Conservation (phyloP, 1,140 invertebrate genomes). For the Drosophila nikananu region DNA sequence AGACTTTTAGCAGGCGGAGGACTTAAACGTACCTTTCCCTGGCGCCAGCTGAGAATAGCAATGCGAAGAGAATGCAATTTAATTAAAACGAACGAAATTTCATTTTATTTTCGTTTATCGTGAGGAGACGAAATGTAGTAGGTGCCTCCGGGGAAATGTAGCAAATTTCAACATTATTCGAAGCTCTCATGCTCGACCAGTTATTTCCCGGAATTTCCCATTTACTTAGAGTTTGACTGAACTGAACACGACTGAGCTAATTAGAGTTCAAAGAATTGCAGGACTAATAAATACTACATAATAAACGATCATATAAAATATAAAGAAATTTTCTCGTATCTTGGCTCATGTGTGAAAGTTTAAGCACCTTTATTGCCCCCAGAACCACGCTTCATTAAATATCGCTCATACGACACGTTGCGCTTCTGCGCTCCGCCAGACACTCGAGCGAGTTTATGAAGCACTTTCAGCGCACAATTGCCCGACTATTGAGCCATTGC, state of each 20-base stretch:
- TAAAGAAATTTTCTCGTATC: neutral
- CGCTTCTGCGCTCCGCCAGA: constrained; percentile 4
- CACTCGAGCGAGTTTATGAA: constrained; percentile 64
- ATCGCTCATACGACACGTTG: constrained; percentile 67
- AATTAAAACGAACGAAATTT: constrained; percentile 77
- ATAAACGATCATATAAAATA: too few relatives aligned
- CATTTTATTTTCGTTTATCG: constrained; percentile 37
- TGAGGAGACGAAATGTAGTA: constrained; percentile 4
- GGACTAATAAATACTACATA: neutral
- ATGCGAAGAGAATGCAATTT: constrained; percentile 69
- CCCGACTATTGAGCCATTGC: constrained; percentile 30
- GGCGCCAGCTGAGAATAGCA: constrained; percentile 35
- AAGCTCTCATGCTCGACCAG: constrained; percentile 12
- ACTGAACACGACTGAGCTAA: neutral
- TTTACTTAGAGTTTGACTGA: constrained; percentile 8
- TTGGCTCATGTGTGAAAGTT: neutral
- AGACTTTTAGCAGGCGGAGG: constrained; percentile 9
- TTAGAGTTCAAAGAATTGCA: constrained; percentile 1
- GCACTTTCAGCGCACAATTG: constrained; percentile 50
- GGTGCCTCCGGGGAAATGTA: constrained; percentile 24
- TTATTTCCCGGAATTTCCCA: constrained; percentile 13
- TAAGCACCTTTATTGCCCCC: constrained; percentile 52
- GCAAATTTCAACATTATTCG: constrained; percentile 27
- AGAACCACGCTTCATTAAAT: constrained; percentile 59
- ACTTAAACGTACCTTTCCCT: constrained; percentile 17